Evolutionary conservation across 92 coral and sea anemone genomes (phyloP).

Genomic region (Epizoanthus scotinus): DNA sequence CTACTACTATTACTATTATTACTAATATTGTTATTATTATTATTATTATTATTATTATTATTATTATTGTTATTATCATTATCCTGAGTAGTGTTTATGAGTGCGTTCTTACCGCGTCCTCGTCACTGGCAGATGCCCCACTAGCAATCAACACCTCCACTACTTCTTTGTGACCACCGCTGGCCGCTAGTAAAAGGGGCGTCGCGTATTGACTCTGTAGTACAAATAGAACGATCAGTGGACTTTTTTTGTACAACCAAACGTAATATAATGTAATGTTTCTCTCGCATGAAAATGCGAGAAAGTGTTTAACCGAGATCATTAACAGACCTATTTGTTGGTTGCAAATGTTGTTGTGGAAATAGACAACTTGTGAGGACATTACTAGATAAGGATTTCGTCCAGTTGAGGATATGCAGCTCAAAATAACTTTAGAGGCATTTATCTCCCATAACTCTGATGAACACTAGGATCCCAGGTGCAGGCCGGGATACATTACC

Average conservation of each 20-base stretch:
- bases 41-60: not conserved
- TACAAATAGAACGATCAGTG: not conserved
- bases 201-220: slow-evolving; percentile 91
- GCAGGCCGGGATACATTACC: slow-evolving; percentile 36
- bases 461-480: no score
- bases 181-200: slow-evolving; percentile 96
- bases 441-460: no score
- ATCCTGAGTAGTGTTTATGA: not conserved
- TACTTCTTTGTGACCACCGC: slow-evolving; percentile 97
- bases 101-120: slow-evolving; percentile 78
- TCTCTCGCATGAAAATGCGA: no score
- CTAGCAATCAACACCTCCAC: slow-evolving; percentile 87
- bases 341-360: no score
- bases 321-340: no score
- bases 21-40: no score
- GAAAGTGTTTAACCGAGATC: no score
- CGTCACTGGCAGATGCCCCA: slow-evolving; percentile 93
- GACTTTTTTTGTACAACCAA: not conserved
- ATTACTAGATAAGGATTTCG: no score
- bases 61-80: not conserved
- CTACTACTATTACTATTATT: no score
- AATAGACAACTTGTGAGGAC: no score
- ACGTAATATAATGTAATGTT: not conserved
- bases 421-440: no score
- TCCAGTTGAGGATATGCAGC: no score